Evolutionary conservation across 2,888 invertebrate genomes (phyloP), one percentile per base, ranked within the genome.

Genomic region (Acleris laterana): DNA sequence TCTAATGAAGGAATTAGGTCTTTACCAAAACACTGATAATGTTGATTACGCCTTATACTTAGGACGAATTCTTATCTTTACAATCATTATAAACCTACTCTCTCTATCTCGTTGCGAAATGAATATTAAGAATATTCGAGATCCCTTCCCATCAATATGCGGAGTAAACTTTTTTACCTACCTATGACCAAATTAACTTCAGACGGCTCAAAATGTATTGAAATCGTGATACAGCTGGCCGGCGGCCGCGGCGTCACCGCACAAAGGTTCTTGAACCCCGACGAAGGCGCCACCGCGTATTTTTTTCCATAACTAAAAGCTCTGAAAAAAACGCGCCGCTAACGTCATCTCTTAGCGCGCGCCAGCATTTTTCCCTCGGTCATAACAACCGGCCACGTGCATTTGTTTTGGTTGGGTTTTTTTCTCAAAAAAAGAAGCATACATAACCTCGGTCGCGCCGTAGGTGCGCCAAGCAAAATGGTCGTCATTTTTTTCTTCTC

Each of bases 401-500:
- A 92, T 93, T 92, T 93, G 93, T 93, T 93, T 93, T 93, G 93
- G 91, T 93, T 80, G 84, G 84, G 86, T 85, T 93, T 93, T 92
- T 91, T 91, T 85, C 83, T 81, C 80, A 84, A 90, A 92, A 92
- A 87, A 92, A 90, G 86, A 84, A 82, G 83, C 88, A 90, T 89
- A 92, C 91, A 92, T 91, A 92, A 88, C 86, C 87, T 87, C 88
- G 84, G 76, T 80, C 49, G 75, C 82, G 81, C 78, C 86, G 88
- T 88, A 89, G 89, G 89, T 87, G 87, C 88, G 88, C 90, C 87
- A 84, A 89, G 90, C 93, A 92, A 93, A 93, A 93, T 93, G 93
- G 91, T 88, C 85, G 92, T 88, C 90, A 90, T 92, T 93, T 93
- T 92, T 93, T 93, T 92, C 92, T 91, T 93, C 92, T 92, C 92